Evolutionary conservation across 2,797 vertebrate species (phyloP).

Genomic region (Hippopotamyrus pictus): DNA sequence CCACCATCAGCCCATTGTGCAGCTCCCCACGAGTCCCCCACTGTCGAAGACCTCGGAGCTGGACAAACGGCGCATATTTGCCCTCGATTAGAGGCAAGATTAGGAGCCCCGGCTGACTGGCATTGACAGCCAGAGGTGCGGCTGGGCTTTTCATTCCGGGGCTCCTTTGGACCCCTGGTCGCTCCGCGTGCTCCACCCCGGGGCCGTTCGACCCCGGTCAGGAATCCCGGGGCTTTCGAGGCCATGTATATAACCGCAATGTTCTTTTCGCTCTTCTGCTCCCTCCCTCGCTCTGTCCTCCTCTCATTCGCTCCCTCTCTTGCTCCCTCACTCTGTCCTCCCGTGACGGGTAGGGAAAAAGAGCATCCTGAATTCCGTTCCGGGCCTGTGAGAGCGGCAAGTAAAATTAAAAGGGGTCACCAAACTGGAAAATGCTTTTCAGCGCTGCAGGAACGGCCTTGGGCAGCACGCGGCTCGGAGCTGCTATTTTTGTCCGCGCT

Average conservation of each 20-base stretch:
- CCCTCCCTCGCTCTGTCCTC: slow-evolving; percentile 33
- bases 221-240: slow-evolving; percentile 56
- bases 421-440: slow-evolving; percentile 18
- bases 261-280: slow-evolving; percentile 37
- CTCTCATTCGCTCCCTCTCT: slow-evolving; percentile 31
- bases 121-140: slow-evolving; percentile 43
- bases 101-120: slow-evolving; percentile 63
- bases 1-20: slow-evolving; percentile 52
- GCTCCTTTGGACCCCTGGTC: slow-evolving; percentile 39
- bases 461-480: neutral
- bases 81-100: slow-evolving; percentile 69
- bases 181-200: slow-evolving; percentile 45
- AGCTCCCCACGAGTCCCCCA: slow-evolving; percentile 42
- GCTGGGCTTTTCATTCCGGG: slow-evolving; percentile 56
- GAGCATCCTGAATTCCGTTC: neutral
- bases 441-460: neutral
- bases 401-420: slow-evolving; percentile 6
- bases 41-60: slow-evolving; percentile 61
- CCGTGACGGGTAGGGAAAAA: neutral
- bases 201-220: slow-evolving; percentile 58
- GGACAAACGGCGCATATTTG: slow-evolving; percentile 59
- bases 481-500: neutral
- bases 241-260: slow-evolving; percentile 51
- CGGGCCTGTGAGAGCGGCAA: neutral
- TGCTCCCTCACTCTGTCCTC: slow-evolving; percentile 21